Evolutionary conservation across 35 echinoderm and acorn worm species (phyloP).

Genomic region (Lytechinus variegatus): DNA sequence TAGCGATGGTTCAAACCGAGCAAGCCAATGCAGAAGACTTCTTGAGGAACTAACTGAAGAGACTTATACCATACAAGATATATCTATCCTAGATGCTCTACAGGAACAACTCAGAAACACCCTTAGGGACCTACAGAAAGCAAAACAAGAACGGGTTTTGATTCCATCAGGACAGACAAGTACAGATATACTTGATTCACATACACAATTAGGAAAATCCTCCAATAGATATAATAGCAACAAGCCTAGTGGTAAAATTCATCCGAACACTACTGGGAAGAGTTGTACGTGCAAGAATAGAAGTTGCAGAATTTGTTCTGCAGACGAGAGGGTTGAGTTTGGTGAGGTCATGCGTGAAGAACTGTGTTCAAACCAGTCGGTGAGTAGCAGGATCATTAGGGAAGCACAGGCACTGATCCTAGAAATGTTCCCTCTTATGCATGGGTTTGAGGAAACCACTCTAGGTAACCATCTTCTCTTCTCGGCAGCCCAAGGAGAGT

Average conservation of each 20-base stretch:
- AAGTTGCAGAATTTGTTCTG: neutral
- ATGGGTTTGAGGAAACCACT: conserved; percentile 10
- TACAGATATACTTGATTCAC: neutral
- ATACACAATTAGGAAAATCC: neutral
- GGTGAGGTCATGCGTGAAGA: neutral
- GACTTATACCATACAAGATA: neutral
- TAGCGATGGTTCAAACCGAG: neutral
- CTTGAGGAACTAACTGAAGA: neutral
- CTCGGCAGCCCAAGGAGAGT: conserved; percentile 36
- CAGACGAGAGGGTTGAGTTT: neutral
- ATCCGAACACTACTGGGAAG: neutral
- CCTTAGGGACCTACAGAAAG: neutral
- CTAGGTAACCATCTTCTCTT: conserved; percentile 22
- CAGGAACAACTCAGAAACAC: neutral
- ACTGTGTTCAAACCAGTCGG: neutral
- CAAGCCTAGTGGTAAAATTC: neutral
- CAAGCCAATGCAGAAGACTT: neutral
- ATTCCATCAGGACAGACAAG: neutral
- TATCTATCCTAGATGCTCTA: neutral
- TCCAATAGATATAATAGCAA: neutral
- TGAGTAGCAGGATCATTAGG: neutral
- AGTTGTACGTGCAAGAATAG: neutral
- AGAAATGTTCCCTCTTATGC: conserved; percentile 22
- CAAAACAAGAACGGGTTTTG: neutral
- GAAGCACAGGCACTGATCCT: conserved; percentile 16